Conservation (phyloP, 2,888 invertebrate species). For the Oscheius myriophilus region DNA sequence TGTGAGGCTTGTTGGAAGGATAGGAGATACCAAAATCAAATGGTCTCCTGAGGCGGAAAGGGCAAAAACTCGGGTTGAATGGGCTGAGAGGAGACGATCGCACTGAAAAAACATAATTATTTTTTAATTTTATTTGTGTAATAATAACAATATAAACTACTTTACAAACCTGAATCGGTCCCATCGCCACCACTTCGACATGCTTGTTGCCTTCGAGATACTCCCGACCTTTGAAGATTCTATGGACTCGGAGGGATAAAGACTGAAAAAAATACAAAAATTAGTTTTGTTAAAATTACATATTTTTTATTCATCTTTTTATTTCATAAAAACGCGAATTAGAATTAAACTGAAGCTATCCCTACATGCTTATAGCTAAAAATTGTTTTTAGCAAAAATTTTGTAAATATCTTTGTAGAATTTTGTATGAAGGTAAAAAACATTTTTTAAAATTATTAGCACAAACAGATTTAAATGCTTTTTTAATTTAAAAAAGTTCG, state of each 20-base stretch:
- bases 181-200: slow-evolving; percentile 18
- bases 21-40: slow-evolving; percentile 34
- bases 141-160: background rate
- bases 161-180: slow-evolving; percentile 4
- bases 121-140: background rate
- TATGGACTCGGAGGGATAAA: slow-evolving; percentile 21
- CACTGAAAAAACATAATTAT: slow-evolving; percentile 1
- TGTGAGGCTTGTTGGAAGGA: slow-evolving; percentile 42
- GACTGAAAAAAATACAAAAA: slow-evolving; percentile 15
- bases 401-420: background rate
- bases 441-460: too few relatives aligned
- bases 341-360: too few relatives aligned
- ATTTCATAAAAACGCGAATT: too few relatives aligned
- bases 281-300: background rate
- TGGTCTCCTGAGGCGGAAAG: slow-evolving; percentile 33
- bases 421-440: too few relatives aligned
- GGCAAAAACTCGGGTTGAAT: slow-evolving; percentile 34
- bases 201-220: slow-evolving; percentile 26
- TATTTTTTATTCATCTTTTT: background rate
- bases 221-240: slow-evolving; percentile 43
- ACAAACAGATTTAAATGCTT: too few relatives aligned
- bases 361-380: too few relatives aligned
- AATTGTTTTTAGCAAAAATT: background rate
- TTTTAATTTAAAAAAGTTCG: too few relatives aligned
- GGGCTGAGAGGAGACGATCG: slow-evolving; percentile 9